Conservation (phyloP, 2,113 vertebrate genomes). For the human (Homo sapiens) region GRCh38 chr4:42901501-42902000, state of each 20-base stretch:
- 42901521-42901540: neutral
- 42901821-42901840: neutral
- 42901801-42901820: neutral
- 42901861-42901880: neutral
- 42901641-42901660: neutral
- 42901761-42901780: neutral
- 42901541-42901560: neutral
- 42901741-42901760: neutral
- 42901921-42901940: no score
- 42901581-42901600: neutral
- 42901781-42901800: neutral
- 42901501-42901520: neutral
- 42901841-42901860: neutral
- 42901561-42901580: neutral
- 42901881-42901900: neutral
- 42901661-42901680: neutral
- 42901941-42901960: neutral
- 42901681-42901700: neutral
- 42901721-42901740: neutral
- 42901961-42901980: no score
- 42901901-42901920: neutral
- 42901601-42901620: neutral
- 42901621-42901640: neutral
- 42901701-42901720: neutral
- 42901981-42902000: neutral